Percentiles rank a stretch among this genome's conserved stretches.
These are phyloP conservation scores for Temnothorax longispinosus DNA, from an alignment of 1,140 invertebrate genomes.

Conservation along the genomic window DNA sequence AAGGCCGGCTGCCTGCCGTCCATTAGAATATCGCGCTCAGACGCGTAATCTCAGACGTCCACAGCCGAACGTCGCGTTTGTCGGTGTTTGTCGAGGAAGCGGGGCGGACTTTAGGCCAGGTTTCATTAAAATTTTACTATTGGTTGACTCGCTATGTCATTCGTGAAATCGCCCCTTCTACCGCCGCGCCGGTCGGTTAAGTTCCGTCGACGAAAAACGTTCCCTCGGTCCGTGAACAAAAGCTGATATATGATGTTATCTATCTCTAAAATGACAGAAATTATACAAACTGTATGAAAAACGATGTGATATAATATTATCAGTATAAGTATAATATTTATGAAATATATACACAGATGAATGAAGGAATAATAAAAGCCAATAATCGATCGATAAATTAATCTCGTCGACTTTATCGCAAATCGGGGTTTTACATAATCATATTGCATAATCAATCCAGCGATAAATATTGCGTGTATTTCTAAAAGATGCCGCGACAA, in stretches of 20 bases:
- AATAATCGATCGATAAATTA: not conserved
- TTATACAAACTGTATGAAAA: not conserved
- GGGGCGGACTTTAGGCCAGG: not conserved
- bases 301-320: not conserved
- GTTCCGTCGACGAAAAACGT: not conserved
- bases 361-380: not conserved
- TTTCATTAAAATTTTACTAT: conserved; percentile 46
- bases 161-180: not conserved
- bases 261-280: not conserved
- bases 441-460: not conserved
- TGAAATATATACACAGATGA: not conserved
- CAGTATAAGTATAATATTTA: not conserved
- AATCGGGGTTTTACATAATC: not conserved
- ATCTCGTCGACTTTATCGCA: not conserved
- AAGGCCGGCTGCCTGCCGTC: conserved; percentile 71
- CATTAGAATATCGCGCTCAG: conserved; percentile 80
- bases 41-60: conserved; percentile 20
- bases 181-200: not conserved
- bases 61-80: not conserved
- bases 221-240: not conserved
- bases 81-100: not conserved
- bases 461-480: not conserved
- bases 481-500: not conserved
- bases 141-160: conserved; percentile 1
- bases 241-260: too few species aligned